Evolutionary conservation across 2,888 invertebrate species (phyloP), one percentile per base, ranked within the genome.

Genomic region (Pyrrhia umbra): DNA sequence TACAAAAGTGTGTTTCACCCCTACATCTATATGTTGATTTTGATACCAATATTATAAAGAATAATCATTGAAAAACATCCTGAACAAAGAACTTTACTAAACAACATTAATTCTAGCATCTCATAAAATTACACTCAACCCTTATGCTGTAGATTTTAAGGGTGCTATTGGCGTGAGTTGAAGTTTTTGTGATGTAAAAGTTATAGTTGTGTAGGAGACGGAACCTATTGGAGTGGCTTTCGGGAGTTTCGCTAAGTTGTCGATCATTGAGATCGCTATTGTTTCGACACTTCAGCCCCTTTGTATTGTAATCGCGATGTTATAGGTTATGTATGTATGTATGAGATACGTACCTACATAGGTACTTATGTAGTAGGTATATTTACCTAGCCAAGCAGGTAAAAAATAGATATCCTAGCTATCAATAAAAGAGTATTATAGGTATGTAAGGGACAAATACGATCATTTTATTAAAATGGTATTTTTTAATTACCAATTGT

Each of bases 241-340:
- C 79, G 80, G 81, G 68, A 85, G 85, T 85, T 85, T 84, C 80
- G 82, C 80, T 77, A 84, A 84, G 85, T 85, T 82, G 82, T 86
- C 81, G 79, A 77, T 69, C 71, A 81, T 81, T 69, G 85, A 87
- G 85, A 83, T 82, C 68, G 83, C 85, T 85, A 89, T 92, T 92
- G 92, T 92, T 89, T 88, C 81, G 78, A 86, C 83, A 88, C 89
- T 90, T 80, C 72, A 75, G 81, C 85, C 85, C 88, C 84, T 85
- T 83, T 80, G 82, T 85, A 81, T 85, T 83, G 80, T 80, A 76
- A 81, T 79, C 71, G 81, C 68, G 43, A 55, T 77, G 40, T 56
- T 62, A 77, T 59, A 66, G 63, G 64, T 69, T n/a, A n/a, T n/a
- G n/a, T n/a, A n/a, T n/a, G n/a, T n/a, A n/a, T n/a, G n/a, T n/a